These are phyloP conservation scores for Falco biarmicus DNA, from an alignment of 2,797 vertebrate genomes.

Conservation along the genomic window DNA sequence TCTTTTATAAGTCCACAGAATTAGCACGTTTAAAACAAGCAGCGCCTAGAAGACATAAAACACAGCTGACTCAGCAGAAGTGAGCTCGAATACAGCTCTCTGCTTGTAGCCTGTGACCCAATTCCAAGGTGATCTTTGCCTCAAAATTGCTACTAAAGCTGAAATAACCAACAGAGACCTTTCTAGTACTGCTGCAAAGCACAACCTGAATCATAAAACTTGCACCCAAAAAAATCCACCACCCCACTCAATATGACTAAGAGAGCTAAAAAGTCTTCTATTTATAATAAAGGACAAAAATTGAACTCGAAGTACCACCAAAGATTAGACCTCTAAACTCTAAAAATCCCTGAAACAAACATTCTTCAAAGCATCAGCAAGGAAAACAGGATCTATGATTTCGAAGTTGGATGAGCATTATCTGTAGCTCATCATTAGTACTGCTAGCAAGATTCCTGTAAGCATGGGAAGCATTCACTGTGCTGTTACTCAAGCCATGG, in stretches of 20 bases:
- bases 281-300: not conserved
- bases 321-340: not conserved
- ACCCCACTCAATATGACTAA: not conserved
- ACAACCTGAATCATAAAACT: not conserved
- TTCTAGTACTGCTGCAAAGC: not conserved
- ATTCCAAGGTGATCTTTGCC: not conserved
- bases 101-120: not conserved
- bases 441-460: not conserved
- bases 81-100: not conserved
- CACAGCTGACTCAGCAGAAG: not conserved
- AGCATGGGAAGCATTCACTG: not conserved
- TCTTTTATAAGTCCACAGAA: not conserved
- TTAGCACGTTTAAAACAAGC: not conserved
- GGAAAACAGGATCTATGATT: not conserved
- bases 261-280: not conserved
- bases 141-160: not conserved
- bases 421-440: not conserved
- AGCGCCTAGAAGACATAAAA: not conserved
- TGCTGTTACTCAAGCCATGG: not conserved
- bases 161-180: not conserved
- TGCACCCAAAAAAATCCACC: not conserved
- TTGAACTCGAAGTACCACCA: not conserved
- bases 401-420: not conserved
- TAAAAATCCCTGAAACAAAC: not conserved
- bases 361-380: not conserved